Evolutionary conservation across 2,113 vertebrate species (phyloP).

Genomic region (Podocnemis expansa): DNA sequence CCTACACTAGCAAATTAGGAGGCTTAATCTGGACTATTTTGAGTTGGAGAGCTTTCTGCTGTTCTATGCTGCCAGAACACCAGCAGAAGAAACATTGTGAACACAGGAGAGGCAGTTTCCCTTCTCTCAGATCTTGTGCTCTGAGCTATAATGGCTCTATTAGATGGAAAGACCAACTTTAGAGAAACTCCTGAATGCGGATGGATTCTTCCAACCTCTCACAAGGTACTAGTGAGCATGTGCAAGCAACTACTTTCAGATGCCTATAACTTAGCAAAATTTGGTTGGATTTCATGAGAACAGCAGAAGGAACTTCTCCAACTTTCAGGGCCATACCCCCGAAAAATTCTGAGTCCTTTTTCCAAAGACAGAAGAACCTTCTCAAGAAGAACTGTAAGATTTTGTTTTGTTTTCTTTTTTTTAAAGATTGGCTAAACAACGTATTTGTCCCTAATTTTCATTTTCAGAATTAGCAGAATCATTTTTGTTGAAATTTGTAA

Average conservation of each 20-base stretch:
- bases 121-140: not conserved
- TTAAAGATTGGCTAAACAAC: not conserved
- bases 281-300: not conserved
- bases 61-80: not conserved
- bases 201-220: not conserved
- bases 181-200: not conserved
- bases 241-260: not conserved
- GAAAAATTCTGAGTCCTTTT: not conserved
- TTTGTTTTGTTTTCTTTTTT: too few species aligned
- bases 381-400: not conserved
- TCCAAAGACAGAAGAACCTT: not conserved
- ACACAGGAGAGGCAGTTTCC: not conserved
- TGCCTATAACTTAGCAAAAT: not conserved
- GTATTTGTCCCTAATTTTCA: not conserved
- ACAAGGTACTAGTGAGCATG: not conserved
- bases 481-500: not conserved
- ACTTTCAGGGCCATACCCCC: not conserved
- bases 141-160: not conserved
- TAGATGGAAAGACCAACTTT: not conserved
- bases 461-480: not conserved
- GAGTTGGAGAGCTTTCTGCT: not conserved
- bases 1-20: too few species aligned
- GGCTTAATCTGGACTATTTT: too few species aligned
- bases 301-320: not conserved
- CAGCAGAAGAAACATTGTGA: not conserved